phyloP scores from a whole-genome alignment of 1,140 invertebrate genomes.

The Plectrocnemia conspersa region DNA sequence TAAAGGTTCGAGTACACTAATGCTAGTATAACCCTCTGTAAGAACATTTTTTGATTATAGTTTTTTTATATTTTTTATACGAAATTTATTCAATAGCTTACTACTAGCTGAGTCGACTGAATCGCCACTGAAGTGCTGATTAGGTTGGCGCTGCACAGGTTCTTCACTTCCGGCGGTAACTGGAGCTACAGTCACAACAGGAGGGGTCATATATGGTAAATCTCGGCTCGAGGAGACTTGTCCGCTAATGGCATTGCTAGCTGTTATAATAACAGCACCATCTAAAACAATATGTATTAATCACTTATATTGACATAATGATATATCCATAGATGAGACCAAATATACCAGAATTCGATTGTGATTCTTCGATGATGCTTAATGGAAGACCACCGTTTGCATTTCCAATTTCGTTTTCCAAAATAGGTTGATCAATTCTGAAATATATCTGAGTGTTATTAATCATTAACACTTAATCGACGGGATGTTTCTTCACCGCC shows the following conservation, averaged over 20 bases:
- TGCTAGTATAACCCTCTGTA: slow-evolving; percentile 84
- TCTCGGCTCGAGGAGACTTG: slow-evolving; percentile 80
- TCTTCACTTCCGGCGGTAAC: slow-evolving; percentile 36
- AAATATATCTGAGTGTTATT: not conserved
- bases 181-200: slow-evolving; percentile 49
- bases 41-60: slow-evolving; percentile 29
- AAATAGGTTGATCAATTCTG: slow-evolving; percentile 14
- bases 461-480: not conserved
- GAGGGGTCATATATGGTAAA: slow-evolving; percentile 84
- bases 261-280: slow-evolving; percentile 50
- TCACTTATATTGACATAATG: not conserved
- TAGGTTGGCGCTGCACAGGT: slow-evolving; percentile 39
- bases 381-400: slow-evolving; percentile 17
- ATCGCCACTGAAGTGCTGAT: slow-evolving; percentile 75
- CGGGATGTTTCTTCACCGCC: not conserved
- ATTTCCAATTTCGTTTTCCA: slow-evolving; percentile 25
- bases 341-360: slow-evolving; percentile 23
- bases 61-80: not conserved
- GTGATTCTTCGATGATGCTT: slow-evolving; percentile 13
- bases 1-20: slow-evolving; percentile 82
- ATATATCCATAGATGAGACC: not conserved
- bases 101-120: slow-evolving; percentile 66
- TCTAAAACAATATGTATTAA: slow-evolving; percentile 15
- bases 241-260: slow-evolving; percentile 77
- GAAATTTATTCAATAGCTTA: too few relatives aligned